Base-by-base conservation (phyloP, 1,140 invertebrate species). In the Calephelis virginiensis region DNA sequence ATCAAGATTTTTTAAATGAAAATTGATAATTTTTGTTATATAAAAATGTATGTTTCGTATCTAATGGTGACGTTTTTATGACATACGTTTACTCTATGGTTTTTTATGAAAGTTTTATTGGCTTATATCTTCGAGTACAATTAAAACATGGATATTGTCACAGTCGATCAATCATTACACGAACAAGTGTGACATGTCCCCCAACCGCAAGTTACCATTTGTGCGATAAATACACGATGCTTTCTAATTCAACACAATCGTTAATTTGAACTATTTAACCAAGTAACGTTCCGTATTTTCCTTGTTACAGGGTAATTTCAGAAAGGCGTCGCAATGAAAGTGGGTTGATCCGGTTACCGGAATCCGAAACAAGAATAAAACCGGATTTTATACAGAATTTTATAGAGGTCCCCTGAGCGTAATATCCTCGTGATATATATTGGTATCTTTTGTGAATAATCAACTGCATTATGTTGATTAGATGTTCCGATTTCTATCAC, bases 171-270 rank as follows among this genome's bases (percentile, higher is more conserved):
- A 43, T 50, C 11, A 50, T 10, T 50, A 61, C 8, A 46, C 61
- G 61, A 43, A 10, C 61, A 61, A 61, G 61, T 61, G 61, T 43
- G 38, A 43, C 38, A 3, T 45, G 43, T 46, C 61, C 61, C 61
- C 45, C 45, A 61, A 14, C 61, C 38, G 3, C 60, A 46, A 43
- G 13, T 61, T 61, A 13, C 14, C 43, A 28, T 40, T 45, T 43
- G 2, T 61, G 61, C 13, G 61, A 43, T 47, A 46, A 43, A 11
- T 46, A 17, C 8, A 11, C 43, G 13, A 8, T n/a, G 40, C 61
- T 61, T 61, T 61, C 61, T 61, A 61, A 40, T 45, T 17, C 61
- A 14, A n/a, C n/a, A 43, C 45, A 1, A 7, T 11, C 3, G 8
- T 13, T 45, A 62, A 45, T 46, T 43, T 62, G 61, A 62, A 47